Evolutionary conservation across 2,888 invertebrate species (phyloP).

Genomic region (Gisinianus flammeolus): DNA sequence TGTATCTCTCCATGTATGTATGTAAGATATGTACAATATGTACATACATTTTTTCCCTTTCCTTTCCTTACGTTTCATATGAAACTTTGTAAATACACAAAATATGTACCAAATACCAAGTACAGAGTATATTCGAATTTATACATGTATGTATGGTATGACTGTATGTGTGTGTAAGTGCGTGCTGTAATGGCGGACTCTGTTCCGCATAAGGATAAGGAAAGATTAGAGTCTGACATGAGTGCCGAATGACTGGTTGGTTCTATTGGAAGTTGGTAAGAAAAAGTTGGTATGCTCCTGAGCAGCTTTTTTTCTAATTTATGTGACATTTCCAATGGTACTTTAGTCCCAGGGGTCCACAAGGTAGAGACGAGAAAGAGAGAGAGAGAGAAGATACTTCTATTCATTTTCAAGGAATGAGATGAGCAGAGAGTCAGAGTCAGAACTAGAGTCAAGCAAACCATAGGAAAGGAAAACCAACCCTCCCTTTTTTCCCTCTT

Average conservation of each 20-base stretch:
- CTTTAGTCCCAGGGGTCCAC: conserved; percentile 56
- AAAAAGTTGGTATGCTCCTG: conserved; percentile 40
- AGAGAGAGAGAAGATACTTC: conserved; percentile 24
- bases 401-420: conserved; percentile 27
- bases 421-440: not conserved
- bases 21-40: too few relatives aligned
- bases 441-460: not conserved
- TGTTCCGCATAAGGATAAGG: conserved; percentile 6
- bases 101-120: not conserved
- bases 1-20: too few relatives aligned
- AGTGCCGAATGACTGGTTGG: conserved; percentile 5
- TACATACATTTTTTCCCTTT: not conserved
- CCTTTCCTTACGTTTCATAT: too few relatives aligned
- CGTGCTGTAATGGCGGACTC: conserved; percentile 1
- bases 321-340: conserved; percentile 58
- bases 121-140: not conserved
- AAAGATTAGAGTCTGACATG: conserved; percentile 3
- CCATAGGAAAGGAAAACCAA: conserved; percentile 11
- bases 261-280: not conserved
- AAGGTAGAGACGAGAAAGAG: conserved; percentile 5
- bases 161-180: not conserved
- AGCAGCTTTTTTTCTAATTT: conserved; percentile 49
- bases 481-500: conserved; percentile 24
- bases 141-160: not conserved
- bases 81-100: not conserved